Conservation (phyloP, 2,797 vertebrate species). For the Pseudomugil tenellus region DNA sequence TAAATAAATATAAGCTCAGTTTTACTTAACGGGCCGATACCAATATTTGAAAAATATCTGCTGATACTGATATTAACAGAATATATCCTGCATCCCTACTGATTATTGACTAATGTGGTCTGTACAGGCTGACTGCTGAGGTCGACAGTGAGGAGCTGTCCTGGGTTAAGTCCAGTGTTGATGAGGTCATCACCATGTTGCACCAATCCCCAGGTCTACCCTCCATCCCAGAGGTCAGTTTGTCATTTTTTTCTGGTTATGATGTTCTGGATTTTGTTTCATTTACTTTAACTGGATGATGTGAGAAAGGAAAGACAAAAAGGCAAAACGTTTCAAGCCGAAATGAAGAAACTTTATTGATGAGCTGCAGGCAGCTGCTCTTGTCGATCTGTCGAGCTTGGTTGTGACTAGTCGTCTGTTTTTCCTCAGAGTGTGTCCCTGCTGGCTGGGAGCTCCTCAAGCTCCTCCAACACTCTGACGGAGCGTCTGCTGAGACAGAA, state of each 20-base stretch:
- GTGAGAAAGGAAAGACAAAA: not conserved
- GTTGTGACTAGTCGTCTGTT: slow-evolving; percentile 37
- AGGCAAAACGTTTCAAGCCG: not conserved
- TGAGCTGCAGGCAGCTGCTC: slow-evolving; percentile 1
- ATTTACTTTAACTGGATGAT: not conserved
- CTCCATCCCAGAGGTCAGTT: slow-evolving; percentile 80
- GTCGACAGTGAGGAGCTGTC: slow-evolving; percentile 85
- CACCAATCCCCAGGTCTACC: slow-evolving; percentile 82
- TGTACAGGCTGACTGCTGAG: slow-evolving; percentile 78
- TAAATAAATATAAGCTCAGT: too few relatives aligned
- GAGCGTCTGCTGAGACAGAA: slow-evolving; percentile 94
- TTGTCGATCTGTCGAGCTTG: slow-evolving; percentile 18
- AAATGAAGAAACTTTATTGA: not conserved
- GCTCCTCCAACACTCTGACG: slow-evolving; percentile 84
- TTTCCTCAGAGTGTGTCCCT: slow-evolving; percentile 75
- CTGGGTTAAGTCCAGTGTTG: slow-evolving; percentile 86
- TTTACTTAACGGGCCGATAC: too few relatives aligned
- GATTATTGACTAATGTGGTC: not conserved
- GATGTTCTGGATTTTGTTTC: not conserved
- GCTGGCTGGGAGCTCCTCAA: slow-evolving; percentile 76
- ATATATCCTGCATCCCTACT: too few relatives aligned
- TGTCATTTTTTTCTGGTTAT: not conserved
- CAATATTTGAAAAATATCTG: too few relatives aligned
- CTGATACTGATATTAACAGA: too few relatives aligned
- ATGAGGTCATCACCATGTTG: slow-evolving; percentile 88